phyloP scores from a whole-genome alignment of 2,888 invertebrate species.

The Metalampra italica region DNA sequence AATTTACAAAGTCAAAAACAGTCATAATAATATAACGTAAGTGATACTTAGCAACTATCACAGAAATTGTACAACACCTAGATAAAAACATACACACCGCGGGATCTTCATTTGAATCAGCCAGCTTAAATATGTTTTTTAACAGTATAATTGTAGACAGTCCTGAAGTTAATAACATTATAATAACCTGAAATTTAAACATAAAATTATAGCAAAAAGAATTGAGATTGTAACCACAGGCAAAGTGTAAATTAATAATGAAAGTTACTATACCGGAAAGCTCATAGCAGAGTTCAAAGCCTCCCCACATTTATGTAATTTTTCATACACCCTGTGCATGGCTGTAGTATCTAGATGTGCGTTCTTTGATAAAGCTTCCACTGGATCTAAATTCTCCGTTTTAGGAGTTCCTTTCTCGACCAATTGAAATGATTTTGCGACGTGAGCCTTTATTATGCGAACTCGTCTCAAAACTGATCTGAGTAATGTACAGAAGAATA shows the following conservation, averaged over 20 bases:
- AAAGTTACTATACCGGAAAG: conserved; percentile 8
- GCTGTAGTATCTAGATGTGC: conserved; percentile 3
- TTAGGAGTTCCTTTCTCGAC: conserved; percentile 17
- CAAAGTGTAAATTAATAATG: background rate
- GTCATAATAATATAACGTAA: too few relatives aligned
- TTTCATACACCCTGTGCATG: conserved; percentile 10
- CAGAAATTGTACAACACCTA: too few relatives aligned
- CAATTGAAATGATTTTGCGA: conserved; percentile 29
- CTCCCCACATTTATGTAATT: conserved; percentile 10
- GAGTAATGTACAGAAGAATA: conserved; percentile 40
- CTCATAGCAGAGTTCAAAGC: conserved; percentile 9
- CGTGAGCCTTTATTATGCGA: conserved; percentile 45
- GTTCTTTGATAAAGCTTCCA: conserved; percentile 24
- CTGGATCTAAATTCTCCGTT: conserved; percentile 20
- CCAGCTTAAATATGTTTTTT: conserved; percentile 36
- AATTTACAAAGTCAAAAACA: too few relatives aligned
- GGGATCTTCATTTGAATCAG: conserved; percentile 9
- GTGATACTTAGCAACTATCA: too few relatives aligned
- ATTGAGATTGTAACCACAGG: too few relatives aligned
- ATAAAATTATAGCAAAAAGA: too few relatives aligned
- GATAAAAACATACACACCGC: too few relatives aligned
- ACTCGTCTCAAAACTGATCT: conserved; percentile 38
- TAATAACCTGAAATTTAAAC: conserved; percentile 44
- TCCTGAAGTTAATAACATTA: conserved; percentile 47
- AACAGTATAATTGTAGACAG: conserved; percentile 47